phyloP scores from a whole-genome alignment of 2,797 vertebrate genomes.

The Coregonus sp. region DNA sequence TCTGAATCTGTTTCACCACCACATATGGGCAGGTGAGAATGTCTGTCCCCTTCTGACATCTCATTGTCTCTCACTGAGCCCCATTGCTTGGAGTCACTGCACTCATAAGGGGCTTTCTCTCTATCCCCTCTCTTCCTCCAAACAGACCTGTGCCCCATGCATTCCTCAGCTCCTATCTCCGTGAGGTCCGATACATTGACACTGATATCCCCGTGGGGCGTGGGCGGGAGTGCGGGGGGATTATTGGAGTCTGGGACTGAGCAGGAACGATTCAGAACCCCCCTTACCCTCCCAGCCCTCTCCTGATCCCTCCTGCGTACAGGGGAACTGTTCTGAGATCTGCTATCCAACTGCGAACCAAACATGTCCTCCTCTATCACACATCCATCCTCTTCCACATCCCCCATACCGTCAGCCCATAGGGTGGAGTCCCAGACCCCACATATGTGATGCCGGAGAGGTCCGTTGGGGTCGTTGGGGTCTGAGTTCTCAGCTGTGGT shows the following conservation, averaged over 20 bases:
- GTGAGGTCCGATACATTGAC: conserved; percentile 74
- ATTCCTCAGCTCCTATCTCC: conserved; percentile 72
- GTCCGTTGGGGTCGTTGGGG: conserved; percentile 29
- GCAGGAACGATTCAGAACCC: conserved; percentile 78
- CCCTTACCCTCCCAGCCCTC: conserved; percentile 47
- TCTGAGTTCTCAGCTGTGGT: conserved; percentile 17
- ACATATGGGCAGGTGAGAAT: conserved; percentile 6
- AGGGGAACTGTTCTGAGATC: conserved; percentile 74
- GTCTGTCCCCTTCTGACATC: background rate
- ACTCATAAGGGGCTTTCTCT: conserved; percentile 51
- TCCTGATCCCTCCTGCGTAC: conserved; percentile 65
- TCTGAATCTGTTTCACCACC: conserved; percentile 11
- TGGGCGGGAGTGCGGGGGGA: conserved; percentile 63
- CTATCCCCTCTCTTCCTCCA: conserved; percentile 64
- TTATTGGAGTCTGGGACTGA: conserved; percentile 81
- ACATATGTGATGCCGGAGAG: conserved; percentile 63
- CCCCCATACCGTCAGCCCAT: conserved; percentile 67
- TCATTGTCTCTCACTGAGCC: conserved; percentile 13
- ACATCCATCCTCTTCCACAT: conserved; percentile 47
- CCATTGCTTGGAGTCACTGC: conserved; percentile 27
- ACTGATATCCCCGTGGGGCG: conserved; percentile 70
- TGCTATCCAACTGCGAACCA: conserved; percentile 64
- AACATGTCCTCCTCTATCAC: conserved; percentile 66
- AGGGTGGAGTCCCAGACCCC: conserved; percentile 66
- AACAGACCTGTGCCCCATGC: conserved; percentile 34